Percentiles rank a stretch among this genome's conserved stretches.
These are phyloP conservation scores for Echeneis naucrates DNA, from an alignment of 2,797 vertebrate species.

Conservation along the genomic window DNA sequence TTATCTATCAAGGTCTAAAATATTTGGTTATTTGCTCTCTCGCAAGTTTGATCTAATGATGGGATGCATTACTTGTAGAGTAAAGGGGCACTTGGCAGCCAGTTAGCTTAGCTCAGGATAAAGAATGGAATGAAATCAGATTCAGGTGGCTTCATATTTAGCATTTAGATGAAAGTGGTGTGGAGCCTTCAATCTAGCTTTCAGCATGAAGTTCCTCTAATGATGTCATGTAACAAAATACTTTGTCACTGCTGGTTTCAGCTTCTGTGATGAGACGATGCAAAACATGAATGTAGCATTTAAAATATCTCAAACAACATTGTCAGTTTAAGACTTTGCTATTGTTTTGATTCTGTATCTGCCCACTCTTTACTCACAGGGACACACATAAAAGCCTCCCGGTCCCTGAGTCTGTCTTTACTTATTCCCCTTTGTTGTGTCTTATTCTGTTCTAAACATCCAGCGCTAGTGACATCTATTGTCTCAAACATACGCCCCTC, in stretches of 20 bases:
- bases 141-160: not conserved
- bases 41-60: not conserved
- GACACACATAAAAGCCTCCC: conserved; percentile 1
- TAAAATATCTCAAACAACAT: conserved; percentile 1
- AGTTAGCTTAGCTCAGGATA: not conserved
- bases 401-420: conserved; percentile 38
- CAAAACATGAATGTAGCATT: not conserved
- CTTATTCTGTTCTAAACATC: conserved; percentile 50
- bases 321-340: not conserved
- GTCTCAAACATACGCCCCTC: conserved; percentile 28
- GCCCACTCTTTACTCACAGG: not conserved
- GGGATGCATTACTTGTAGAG: not conserved
- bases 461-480: conserved; percentile 41
- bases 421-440: conserved; percentile 47
- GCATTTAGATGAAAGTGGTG: too few relatives aligned
- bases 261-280: not conserved
- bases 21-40: not conserved
- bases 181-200: not conserved
- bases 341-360: conserved; percentile 1
- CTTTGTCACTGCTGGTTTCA: not conserved
- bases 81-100: not conserved
- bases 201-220: not conserved
- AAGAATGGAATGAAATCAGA: not conserved
- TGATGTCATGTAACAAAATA: not conserved
- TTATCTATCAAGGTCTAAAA: not conserved